A percentile compares a stretch with the other conserved stretches of the same genome.
Evolutionary conservation across 2,113 vertebrate genomes (phyloP).

Genomic region (Sylvicapra grimmia): DNA sequence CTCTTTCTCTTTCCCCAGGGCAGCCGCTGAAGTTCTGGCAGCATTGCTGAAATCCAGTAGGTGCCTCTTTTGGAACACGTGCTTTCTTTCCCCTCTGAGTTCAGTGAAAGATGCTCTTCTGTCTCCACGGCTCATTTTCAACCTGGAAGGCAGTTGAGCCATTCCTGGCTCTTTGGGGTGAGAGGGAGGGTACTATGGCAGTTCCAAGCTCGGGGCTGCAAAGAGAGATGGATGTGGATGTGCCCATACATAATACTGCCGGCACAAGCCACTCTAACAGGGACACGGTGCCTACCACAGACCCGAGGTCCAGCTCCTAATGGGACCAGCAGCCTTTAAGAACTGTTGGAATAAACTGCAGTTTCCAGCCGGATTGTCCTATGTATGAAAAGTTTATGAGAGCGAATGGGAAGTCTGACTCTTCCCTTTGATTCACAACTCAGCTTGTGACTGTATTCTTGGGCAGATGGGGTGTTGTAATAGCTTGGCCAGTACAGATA

Average conservation of each 20-base stretch:
- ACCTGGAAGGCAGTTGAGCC: neutral
- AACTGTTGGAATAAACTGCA: neutral
- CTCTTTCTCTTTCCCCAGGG: slow-evolving; percentile 82
- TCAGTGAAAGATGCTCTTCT: neutral
- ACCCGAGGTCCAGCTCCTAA: too few species aligned
- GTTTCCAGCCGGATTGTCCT: neutral
- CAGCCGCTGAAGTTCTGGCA: slow-evolving; percentile 87
- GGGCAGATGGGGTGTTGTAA: neutral
- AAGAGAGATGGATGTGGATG: neutral
- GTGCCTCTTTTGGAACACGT: slow-evolving; percentile 66
- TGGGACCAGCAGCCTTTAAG: too few species aligned
- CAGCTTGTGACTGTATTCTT: neutral
- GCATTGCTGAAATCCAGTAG: slow-evolving; percentile 92
- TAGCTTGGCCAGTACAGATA: neutral
- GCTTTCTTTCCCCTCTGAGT: slow-evolving; percentile 40
- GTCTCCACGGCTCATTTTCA: neutral
- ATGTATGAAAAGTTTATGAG: neutral
- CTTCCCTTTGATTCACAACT: neutral
- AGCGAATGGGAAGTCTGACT: neutral
- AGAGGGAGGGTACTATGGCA: neutral
- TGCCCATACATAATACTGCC: accelerated
- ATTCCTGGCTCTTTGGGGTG: neutral
- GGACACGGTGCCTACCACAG: accelerated
- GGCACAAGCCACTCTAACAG: neutral
- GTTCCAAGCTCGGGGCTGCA: neutral